These are phyloP conservation scores for Helicoverpa armigera DNA, from an alignment of 1,140 invertebrate species.

Conservation along the genomic window DNA sequence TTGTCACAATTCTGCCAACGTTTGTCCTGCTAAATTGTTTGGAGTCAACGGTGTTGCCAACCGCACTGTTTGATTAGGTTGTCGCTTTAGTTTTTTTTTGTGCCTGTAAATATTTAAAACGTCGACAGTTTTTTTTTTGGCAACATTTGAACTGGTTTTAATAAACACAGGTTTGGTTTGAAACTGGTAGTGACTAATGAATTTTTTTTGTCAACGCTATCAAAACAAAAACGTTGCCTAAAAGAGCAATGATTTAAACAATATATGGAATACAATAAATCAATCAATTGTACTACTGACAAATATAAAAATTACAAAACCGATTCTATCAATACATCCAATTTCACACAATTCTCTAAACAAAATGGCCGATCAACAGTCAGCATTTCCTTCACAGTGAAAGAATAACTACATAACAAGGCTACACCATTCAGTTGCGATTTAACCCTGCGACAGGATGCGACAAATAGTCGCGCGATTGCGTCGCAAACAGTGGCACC, in stretches of 20 bases:
- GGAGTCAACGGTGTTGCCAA: conserved; percentile 12
- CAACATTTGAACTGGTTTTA: background rate
- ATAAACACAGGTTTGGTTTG: too few species aligned
- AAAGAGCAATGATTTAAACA: too few species aligned
- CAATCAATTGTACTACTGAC: too few species aligned
- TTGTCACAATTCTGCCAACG: conserved; percentile 36
- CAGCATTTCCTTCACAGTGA: background rate
- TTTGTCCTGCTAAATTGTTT: conserved; percentile 32
- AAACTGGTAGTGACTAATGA: too few species aligned
- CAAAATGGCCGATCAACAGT: background rate
- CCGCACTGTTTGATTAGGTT: conserved; percentile 19
- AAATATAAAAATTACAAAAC: too few species aligned
- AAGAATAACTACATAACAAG: background rate
- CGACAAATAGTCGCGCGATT: conserved; percentile 40
- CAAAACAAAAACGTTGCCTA: too few species aligned
- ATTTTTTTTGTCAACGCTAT: too few species aligned
- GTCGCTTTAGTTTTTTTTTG: conserved; percentile 15
- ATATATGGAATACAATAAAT: too few species aligned
- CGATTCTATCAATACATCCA: too few species aligned
- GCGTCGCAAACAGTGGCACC: conserved; percentile 38
- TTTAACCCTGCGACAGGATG: conserved; percentile 22
- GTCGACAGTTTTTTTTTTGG: conserved; percentile 11
- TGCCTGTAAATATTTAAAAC: background rate
- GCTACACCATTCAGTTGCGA: conserved; percentile 25
- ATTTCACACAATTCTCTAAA: too few species aligned